These are phyloP conservation scores for Chymomyza costata DNA, from an alignment of 1,140 invertebrate species.

Conservation along the genomic window DNA sequence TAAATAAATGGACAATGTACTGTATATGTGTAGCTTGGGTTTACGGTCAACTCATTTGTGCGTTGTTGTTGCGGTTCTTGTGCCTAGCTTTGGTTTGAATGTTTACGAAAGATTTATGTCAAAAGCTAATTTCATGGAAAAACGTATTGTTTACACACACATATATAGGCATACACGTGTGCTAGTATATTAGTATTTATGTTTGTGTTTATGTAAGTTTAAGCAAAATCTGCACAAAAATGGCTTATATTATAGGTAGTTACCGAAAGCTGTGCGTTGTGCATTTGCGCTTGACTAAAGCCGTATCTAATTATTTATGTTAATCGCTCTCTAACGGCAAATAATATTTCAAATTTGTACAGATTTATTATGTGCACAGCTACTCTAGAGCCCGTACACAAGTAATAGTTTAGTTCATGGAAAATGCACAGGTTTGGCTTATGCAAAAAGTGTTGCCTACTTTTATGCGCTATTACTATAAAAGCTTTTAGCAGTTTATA, in stretches of 20 bases:
- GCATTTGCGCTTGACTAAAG: slow-evolving; percentile 43
- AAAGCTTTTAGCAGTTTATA: too few relatives aligned
- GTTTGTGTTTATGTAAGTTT: slow-evolving; percentile 24
- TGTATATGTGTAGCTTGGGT: too few relatives aligned
- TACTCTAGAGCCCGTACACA: too few relatives aligned
- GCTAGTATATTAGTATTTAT: background rate
- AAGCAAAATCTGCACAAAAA: slow-evolving; percentile 38
- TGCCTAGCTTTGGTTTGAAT: too few relatives aligned
- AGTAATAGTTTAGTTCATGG: too few relatives aligned
- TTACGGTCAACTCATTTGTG: too few relatives aligned
- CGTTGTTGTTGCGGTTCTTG: slow-evolving; percentile 4
- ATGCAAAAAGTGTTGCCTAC: background rate
- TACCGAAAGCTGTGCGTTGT: slow-evolving; percentile 2
- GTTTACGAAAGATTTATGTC: slow-evolving; percentile 70
- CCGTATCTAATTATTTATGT: slow-evolving; percentile 68
- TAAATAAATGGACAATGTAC: too few relatives aligned
- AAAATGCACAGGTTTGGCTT: too few relatives aligned
- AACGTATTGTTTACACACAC: slow-evolving; percentile 55
- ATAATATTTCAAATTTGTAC: slow-evolving; percentile 50
- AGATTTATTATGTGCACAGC: slow-evolving; percentile 34
- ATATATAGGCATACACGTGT: slow-evolving; percentile 4
- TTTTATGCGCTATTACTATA: too few relatives aligned
- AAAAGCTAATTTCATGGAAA: slow-evolving; percentile 72
- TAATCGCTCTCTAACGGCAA: slow-evolving; percentile 60
- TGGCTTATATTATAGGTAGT: slow-evolving; percentile 13